Conservation (phyloP, 2,888 invertebrate species). For the Capitulum mitella region DNA sequence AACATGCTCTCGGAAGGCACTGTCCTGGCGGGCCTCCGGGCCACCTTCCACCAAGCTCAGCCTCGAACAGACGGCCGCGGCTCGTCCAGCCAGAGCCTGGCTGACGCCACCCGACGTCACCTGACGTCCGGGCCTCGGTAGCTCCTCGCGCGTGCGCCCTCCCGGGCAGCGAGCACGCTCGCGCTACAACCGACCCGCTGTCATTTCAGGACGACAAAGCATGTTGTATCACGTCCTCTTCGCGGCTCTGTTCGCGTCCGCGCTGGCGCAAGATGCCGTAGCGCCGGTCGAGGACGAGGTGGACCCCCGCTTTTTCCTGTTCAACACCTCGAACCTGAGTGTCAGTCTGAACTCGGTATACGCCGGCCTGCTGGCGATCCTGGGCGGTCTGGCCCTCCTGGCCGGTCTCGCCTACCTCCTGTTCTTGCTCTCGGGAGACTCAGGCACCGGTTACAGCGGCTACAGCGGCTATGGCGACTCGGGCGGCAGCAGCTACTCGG, state of each 20-base stretch:
- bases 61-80: too few relatives aligned
- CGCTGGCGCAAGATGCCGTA: not conserved
- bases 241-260: not conserved
- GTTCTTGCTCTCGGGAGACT: not conserved
- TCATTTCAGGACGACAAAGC: not conserved
- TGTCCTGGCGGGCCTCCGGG: too few relatives aligned
- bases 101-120: too few relatives aligned
- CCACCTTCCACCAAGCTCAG: too few relatives aligned
- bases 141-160: too few relatives aligned
- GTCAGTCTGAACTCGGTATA: slow-evolving; percentile 11
- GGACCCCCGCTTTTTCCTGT: not conserved
- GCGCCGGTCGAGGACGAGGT: not conserved
- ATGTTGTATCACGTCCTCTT: not conserved
- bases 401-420: slow-evolving; percentile 11
- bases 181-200: not conserved
- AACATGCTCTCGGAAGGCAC: too few relatives aligned
- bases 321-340: slow-evolving; percentile 12
- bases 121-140: too few relatives aligned
- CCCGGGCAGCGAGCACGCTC: not conserved
- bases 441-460: not conserved
- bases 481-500: not conserved
- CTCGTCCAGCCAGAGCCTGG: too few relatives aligned
- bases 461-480: not conserved
- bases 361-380: not conserved
- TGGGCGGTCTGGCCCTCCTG: slow-evolving; percentile 3